Evolutionary conservation across 1,140 invertebrate genomes (phyloP), one percentile per base, ranked within the genome.

Genomic region (Drosophila tsacasi): DNA sequence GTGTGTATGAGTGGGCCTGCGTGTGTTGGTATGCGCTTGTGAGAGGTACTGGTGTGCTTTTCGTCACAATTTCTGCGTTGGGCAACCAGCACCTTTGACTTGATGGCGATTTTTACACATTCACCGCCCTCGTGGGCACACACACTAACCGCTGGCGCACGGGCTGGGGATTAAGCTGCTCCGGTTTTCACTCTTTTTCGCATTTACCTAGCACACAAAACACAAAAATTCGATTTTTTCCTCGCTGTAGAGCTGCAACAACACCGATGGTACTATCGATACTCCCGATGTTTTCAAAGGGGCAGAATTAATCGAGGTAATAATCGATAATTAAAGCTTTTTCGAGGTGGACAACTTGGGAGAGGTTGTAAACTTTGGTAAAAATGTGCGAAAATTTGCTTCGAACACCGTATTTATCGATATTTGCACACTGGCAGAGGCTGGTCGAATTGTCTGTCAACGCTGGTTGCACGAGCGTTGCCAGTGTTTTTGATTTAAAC

Each of bases 161-260:
- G 44, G 47, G 60, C 77, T 66, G 46, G 65, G 37, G 9, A 25
- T 82, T 85, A 21, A 73, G 61, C 66, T 72, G 19, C 47, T 79
- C 76, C 58, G 68, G 64, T 90, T 85, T 79, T 50, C 75, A 90
- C 72, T 67, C 50, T 67, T 80, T 82, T 60, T 46, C 23, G 54
- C 81, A 90, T 76, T 90, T 90, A 90, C 85, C 85, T 90, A 90
- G 85, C 86, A 90, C 85, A 90, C 85, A 90, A 90, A 90, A 90
- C 85, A 89, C 85, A 89, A 90, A 89, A 84, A 90, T 90, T 90
- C 85, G 78, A 85, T 90, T 90, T 90, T 89, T 91, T 87, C 83
- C 84, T 85, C 83, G 83, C 83, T 82, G 49, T 52, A 52, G 47
- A 47, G 21, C 42, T 44, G 42, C 46, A 47, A 47, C 46, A 47